phyloP scores from a whole-genome alignment of 2,113 vertebrate species.

The Megaptera novaeangliae region DNA sequence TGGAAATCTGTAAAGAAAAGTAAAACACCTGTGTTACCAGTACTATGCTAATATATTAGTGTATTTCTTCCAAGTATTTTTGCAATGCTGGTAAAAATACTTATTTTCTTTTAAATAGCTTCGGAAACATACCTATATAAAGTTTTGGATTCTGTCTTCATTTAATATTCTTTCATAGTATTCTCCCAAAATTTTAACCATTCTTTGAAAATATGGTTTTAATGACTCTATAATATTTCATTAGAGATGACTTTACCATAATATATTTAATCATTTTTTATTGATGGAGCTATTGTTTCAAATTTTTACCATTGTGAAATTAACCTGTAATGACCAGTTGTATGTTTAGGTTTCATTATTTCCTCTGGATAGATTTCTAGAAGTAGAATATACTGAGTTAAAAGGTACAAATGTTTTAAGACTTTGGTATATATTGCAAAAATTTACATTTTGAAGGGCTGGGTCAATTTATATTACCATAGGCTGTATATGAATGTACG shows the following conservation, averaged over 20 bases:
- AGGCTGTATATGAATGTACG: not conserved
- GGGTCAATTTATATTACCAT: not conserved
- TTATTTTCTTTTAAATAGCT: conserved; percentile 20
- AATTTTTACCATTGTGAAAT: not conserved
- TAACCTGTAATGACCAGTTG: not conserved
- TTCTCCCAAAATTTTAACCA: not conserved
- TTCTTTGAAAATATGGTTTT: conserved; percentile 44
- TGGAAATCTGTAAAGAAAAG: conserved; percentile 11
- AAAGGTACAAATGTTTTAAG: conserved; percentile 16
- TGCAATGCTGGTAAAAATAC: conserved; percentile 2
- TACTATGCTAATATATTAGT: not conserved
- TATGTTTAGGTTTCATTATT: conserved; percentile 29
- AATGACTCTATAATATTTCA: not conserved
- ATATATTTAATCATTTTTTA: not conserved
- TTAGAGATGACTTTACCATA: not conserved
- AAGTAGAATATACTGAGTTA: conserved; percentile 31
- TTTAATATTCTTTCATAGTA: not conserved
- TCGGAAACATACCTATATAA: not conserved
- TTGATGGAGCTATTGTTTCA: not conserved
- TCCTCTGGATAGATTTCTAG: not conserved
- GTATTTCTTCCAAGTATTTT: conserved; percentile 40
- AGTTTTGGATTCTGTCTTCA: conserved; percentile 11
- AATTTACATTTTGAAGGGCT: conserved; percentile 8
- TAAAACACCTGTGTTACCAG: not conserved
- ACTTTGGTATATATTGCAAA: conserved; percentile 8